These are phyloP conservation scores for Eilema griseolum DNA, from an alignment of 2,888 invertebrate species.

Conservation along the genomic window DNA sequence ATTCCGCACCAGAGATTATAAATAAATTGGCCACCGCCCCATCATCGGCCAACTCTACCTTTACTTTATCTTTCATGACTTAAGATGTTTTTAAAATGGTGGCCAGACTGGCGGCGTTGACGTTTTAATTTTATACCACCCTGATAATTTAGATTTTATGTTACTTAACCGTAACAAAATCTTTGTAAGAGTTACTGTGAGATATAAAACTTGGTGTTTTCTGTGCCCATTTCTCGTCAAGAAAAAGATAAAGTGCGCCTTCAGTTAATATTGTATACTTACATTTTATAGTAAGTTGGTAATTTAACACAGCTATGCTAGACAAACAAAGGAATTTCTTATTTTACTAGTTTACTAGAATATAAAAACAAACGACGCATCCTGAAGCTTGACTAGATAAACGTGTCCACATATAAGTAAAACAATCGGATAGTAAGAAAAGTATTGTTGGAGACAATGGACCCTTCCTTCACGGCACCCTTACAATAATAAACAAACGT, in stretches of 20 bases:
- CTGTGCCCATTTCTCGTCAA: constrained; percentile 29
- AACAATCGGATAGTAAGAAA: constrained; percentile 63
- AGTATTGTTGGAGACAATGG: constrained; percentile 50
- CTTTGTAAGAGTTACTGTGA: constrained; percentile 59
- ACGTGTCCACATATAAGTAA: constrained; percentile 26
- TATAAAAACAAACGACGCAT: constrained; percentile 16
- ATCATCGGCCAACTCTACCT: constrained; percentile 71
- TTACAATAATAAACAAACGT: constrained; percentile 65
- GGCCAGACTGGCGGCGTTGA: constrained; percentile 65
- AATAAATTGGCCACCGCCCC: constrained; percentile 81
- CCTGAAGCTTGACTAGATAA: neutral
- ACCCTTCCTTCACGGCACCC: constrained; percentile 68
- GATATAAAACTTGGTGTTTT: constrained; percentile 58
- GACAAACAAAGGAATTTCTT: constrained; percentile 33
- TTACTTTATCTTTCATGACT: constrained; percentile 83
- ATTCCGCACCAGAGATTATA: constrained; percentile 85
- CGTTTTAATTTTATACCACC: constrained; percentile 79
- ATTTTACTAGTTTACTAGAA: constrained; percentile 21
- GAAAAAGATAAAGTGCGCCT: constrained; percentile 35
- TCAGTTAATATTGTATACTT: constrained; percentile 22
- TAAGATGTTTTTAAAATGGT: constrained; percentile 78
- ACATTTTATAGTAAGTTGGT: constrained; percentile 22
- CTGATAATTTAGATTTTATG: constrained; percentile 77
- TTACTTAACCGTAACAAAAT: constrained; percentile 63
- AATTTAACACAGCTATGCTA: constrained; percentile 19